These are phyloP conservation scores for Perccottus glenii DNA, from an alignment of 2,113 vertebrate species.

Conservation along the genomic window DNA sequence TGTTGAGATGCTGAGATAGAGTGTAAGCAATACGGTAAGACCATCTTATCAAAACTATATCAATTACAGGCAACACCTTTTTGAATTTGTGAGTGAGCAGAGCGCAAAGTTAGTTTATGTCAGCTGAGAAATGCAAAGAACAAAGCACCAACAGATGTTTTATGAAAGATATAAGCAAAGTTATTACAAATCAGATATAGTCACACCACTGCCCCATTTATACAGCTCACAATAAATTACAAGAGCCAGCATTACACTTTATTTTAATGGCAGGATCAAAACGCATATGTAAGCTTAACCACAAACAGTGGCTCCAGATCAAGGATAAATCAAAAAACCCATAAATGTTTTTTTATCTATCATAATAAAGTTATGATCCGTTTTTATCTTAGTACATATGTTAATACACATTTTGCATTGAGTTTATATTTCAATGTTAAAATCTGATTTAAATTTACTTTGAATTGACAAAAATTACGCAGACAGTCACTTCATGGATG, in stretches of 20 bases:
- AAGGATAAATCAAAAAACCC: conserved; percentile 31
- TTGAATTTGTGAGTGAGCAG: not conserved
- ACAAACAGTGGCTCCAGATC: conserved; percentile 17
- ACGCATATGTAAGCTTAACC: conserved; percentile 4
- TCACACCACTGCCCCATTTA: conserved; percentile 8
- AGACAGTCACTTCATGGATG: too few species aligned
- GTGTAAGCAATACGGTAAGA: conserved; percentile 1
- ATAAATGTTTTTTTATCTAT: conserved; percentile 38
- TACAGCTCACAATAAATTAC: conserved; percentile 20
- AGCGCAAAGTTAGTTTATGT: conserved; percentile 28
- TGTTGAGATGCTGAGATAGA: not conserved
- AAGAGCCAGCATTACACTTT: conserved; percentile 7
- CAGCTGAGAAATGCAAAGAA: not conserved
- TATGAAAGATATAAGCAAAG: not conserved
- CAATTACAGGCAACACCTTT: conserved; percentile 16
- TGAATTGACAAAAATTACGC: too few species aligned
- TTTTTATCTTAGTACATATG: too few species aligned
- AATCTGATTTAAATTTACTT: too few species aligned
- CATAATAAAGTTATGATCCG: conserved; percentile 34
- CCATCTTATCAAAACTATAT: conserved; percentile 22
- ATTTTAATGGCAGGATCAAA: conserved; percentile 36
- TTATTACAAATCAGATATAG: conserved; percentile 5
- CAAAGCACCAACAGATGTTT: conserved; percentile 2
- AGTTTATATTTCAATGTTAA: too few species aligned
- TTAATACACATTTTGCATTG: too few species aligned